phyloP scores from a whole-genome alignment of 2,113 vertebrate species.

The Erpornis zantholeuca region DNA sequence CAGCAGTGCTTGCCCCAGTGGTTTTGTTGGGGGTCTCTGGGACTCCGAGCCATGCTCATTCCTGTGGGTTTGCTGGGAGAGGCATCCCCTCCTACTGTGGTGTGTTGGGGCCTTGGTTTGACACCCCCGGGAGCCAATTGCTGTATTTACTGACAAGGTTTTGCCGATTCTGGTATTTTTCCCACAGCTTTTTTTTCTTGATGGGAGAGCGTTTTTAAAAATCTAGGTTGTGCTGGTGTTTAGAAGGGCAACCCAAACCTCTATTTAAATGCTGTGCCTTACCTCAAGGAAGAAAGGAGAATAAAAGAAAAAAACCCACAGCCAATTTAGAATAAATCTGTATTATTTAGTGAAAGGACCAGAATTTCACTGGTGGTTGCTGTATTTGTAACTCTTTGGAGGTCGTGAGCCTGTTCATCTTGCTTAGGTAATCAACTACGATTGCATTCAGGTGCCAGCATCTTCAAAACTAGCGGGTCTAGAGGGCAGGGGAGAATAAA shows the following conservation, averaged over 20 bases:
- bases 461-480: not conserved
- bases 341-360: not conserved
- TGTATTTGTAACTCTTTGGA: not conserved
- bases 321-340: not conserved
- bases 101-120: not conserved
- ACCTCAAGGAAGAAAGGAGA: not conserved
- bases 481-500: not conserved
- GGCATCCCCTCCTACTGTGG: not conserved
- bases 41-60: not conserved
- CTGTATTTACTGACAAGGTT: not conserved
- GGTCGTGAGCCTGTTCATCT: not conserved
- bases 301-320: not conserved
- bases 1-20: fast-evolving
- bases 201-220: not conserved
- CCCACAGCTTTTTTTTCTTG: not conserved
- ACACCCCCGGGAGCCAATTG: not conserved
- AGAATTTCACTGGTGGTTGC: not conserved
- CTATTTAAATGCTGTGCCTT: not conserved
- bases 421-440: not conserved
- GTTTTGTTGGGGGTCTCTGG: fast-evolving
- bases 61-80: not conserved
- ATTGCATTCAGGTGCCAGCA: not conserved
- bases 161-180: not conserved
- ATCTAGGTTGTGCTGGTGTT: not conserved
- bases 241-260: not conserved